These are phyloP conservation scores for Danaus melanippus DNA, from an alignment of 1,140 invertebrate species.

Conservation along the genomic window DNA sequence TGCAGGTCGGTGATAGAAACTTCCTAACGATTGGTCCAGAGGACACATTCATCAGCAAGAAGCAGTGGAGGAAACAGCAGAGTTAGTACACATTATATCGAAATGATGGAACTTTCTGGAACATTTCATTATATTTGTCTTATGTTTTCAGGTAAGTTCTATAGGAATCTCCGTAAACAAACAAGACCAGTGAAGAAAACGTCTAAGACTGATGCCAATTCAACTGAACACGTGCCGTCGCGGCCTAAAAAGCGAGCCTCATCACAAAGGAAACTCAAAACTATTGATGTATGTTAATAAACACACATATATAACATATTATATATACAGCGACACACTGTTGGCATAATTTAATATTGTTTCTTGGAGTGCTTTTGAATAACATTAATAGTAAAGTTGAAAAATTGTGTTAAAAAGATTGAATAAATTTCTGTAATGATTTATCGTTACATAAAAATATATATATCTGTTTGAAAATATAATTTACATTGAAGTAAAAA, in stretches of 20 bases:
- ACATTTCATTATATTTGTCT: constrained; percentile 1
- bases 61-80: constrained; percentile 73
- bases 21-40: constrained; percentile 72
- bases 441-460: no score
- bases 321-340: no score
- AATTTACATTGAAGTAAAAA: no score
- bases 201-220: constrained; percentile 45
- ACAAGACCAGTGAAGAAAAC: constrained; percentile 47
- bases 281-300: constrained; percentile 36
- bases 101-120: no score
- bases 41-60: constrained; percentile 71
- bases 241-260: constrained; percentile 63
- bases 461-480: no score
- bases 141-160: constrained; percentile 52
- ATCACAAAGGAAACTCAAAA: constrained; percentile 50
- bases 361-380: no score
- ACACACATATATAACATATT: no score
- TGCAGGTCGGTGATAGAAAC: constrained; percentile 90
- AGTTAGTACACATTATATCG: constrained; percentile 42
- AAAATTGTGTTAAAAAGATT: no score
- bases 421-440: no score
- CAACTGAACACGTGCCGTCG: constrained; percentile 56
- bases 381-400: no score
- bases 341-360: no score
- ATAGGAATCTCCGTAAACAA: constrained; percentile 61